These are phyloP conservation scores for Oophaga pumilio DNA, from an alignment of 2,113 vertebrate genomes.

Conservation along the genomic window DNA sequence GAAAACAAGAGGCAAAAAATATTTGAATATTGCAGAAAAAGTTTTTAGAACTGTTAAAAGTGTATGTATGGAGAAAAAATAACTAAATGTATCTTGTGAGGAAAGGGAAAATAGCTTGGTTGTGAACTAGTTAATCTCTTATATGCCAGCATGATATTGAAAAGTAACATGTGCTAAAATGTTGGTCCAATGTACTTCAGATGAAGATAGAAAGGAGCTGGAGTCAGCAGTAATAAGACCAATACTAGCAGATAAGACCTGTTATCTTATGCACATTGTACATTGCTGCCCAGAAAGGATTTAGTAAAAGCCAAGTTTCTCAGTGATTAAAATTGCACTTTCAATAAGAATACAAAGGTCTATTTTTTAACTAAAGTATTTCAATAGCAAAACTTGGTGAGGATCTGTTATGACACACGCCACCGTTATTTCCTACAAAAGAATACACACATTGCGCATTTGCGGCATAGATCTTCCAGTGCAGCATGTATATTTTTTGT, in stretches of 20 bases:
- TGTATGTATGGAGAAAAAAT: no score
- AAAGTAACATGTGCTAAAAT: neutral
- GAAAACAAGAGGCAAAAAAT: no score
- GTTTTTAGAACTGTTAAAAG: no score
- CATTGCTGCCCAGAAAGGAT: neutral
- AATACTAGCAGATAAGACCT: slow-evolving; percentile 29
- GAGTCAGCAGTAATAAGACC: slow-evolving; percentile 26
- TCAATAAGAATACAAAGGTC: neutral
- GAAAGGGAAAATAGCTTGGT: no score
- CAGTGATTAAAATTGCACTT: neutral
- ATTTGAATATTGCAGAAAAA: no score
- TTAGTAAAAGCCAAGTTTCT: slow-evolving; percentile 14
- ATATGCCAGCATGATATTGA: neutral
- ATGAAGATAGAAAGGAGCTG: slow-evolving; percentile 22
- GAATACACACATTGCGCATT: no score
- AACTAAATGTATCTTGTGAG: no score
- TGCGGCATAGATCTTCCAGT: no score
- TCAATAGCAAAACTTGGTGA: neutral
- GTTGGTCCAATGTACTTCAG: neutral
- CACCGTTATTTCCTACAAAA: no score
- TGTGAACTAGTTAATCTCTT: no score
- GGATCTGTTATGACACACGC: neutral
- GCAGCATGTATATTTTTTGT: no score
- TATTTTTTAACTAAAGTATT: neutral
- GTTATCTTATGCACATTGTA: slow-evolving; percentile 37